Conservation (phyloP, 2,888 invertebrate species). For the Eupeodes luniger region DNA sequence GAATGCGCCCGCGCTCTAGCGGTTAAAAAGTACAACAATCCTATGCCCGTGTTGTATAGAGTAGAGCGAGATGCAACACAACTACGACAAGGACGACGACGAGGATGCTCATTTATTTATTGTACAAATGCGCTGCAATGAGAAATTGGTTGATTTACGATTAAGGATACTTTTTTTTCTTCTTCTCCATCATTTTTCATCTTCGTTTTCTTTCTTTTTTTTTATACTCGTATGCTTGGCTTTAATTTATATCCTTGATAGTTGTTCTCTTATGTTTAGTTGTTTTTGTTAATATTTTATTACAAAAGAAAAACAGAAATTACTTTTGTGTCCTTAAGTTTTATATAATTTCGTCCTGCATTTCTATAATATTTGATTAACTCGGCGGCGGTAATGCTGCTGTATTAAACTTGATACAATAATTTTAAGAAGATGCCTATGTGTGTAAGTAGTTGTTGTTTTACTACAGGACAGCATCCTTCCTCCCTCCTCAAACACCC, state of each 20-base stretch:
- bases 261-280: conserved; percentile 23
- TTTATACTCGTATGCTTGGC: conserved; percentile 7
- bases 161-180: conserved; percentile 50
- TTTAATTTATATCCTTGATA: conserved; percentile 58
- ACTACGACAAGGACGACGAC: too few relatives aligned
- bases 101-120: conserved; percentile 24
- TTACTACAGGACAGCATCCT: too few relatives aligned
- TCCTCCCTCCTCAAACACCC: too few relatives aligned
- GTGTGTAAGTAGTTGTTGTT: too few relatives aligned
- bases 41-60: not conserved
- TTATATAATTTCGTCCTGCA: not conserved
- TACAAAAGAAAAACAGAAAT: not conserved
- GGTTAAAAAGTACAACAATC: not conserved
- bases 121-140: conserved; percentile 44
- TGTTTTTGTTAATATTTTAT: not conserved
- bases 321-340: not conserved
- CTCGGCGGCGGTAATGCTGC: too few relatives aligned
- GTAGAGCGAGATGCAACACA: too few relatives aligned
- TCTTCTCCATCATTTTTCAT: not conserved
- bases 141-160: conserved; percentile 71
- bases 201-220: conserved; percentile 7
- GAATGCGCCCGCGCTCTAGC: conserved; percentile 57
- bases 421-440: too few relatives aligned
- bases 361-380: too few relatives aligned
- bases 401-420: too few relatives aligned